Base-by-base conservation (phyloP, 2,888 invertebrate species). In the Azorinus chamasolen region DNA sequence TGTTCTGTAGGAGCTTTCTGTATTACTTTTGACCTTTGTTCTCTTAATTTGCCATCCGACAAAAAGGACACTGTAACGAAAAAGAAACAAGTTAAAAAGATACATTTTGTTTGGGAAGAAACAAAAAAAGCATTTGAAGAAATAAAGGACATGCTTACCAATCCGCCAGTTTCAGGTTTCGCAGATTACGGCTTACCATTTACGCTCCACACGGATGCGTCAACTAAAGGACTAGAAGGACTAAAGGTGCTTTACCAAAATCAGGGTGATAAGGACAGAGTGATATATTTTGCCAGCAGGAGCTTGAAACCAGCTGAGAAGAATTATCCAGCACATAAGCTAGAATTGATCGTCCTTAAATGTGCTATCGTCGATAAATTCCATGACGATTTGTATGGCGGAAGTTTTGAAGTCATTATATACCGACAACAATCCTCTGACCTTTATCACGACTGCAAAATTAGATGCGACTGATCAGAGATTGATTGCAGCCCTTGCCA, bases 291-390 rank as follows among this genome's bases (percentile, higher is more conserved):
- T 59, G 18, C 55, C 64, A 18, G 61, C 71, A 14, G 39, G 61
- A 14, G 12, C 5, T n/a, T 54, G 2, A 27, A 24, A 14, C 3
- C 43, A 20, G 32, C 68, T 18, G 75, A 75, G 43, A 46, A 64
- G 24, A 75, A 75, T 16, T 75, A 73, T 46, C 51, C 71, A n/a
- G 64, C 70, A 5, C 71, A 68, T 48, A 81, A 78, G 39, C 41
- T 68, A 18, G 22, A 58, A 25, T 22, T 45, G 24, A 1, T 43
- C n/a, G 22, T 45, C 14, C 12, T 18, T 16, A 78, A 79, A 37
- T 77, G 77, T 74, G 74, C 64, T 0, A 54, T 81, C 4, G 62
- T 66, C 1, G 78, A 81, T 2, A 82, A 82, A 25, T 74, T 69
- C 64, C 51, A 69, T 27, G 72, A 72, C 20, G 46, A 70, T 59